These are phyloP conservation scores for Halocynthia aurantium DNA, from an alignment of 23 tunicate genomes.

Conservation along the genomic window DNA sequence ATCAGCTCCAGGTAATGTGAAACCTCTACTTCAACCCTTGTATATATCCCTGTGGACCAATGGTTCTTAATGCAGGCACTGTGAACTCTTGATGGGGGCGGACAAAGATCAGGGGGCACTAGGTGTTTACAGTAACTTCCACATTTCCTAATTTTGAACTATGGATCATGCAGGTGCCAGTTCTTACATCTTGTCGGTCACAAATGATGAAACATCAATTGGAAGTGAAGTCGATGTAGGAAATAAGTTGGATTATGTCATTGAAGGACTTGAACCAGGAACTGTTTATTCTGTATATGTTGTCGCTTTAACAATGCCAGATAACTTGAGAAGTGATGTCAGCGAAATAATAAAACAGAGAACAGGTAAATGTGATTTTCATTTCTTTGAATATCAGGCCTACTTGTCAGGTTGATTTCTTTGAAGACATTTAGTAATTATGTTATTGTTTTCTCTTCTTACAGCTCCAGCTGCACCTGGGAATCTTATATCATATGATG, in stretches of 20 bases:
- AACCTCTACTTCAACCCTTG: too few relatives aligned
- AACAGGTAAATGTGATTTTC: background rate
- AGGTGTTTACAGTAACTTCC: too few relatives aligned
- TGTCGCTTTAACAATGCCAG: background rate
- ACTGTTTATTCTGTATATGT: constrained; percentile 59
- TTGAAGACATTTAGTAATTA: background rate
- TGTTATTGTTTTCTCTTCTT: background rate
- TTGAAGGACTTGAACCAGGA: constrained; percentile 36
- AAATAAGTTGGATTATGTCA: background rate
- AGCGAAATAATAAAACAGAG: background rate
- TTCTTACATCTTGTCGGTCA: constrained; percentile 10
- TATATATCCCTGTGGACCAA: too few relatives aligned
- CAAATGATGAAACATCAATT: constrained; percentile 6
- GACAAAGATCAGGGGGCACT: too few relatives aligned
- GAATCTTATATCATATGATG: constrained; percentile 8
- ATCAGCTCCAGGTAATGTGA: constrained; percentile 40
- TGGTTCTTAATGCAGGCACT: too few relatives aligned
- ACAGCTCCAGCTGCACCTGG: constrained; percentile 38
- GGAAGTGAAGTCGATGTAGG: constrained; percentile 6
- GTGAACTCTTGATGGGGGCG: too few relatives aligned
- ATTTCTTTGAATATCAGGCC: too few relatives aligned
- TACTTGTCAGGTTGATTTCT: background rate
- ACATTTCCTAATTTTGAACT: too few relatives aligned
- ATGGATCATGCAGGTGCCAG: constrained; percentile 1
- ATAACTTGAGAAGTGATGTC: constrained; percentile 6